These are phyloP conservation scores for Drosophila recens DNA, from an alignment of 2,888 invertebrate species.

Conservation along the genomic window DNA sequence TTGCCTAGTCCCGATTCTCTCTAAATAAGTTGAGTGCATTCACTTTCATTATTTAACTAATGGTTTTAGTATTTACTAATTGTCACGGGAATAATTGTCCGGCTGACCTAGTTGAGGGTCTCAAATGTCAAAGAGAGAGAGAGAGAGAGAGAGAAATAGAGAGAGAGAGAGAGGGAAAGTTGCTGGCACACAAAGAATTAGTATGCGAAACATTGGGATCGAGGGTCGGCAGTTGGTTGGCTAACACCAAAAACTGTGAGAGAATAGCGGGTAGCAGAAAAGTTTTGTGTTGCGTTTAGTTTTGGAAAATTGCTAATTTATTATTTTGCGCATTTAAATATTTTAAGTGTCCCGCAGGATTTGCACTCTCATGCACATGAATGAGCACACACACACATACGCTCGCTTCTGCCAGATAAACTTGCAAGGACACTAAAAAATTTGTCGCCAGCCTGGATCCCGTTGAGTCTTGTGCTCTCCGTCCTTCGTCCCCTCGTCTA, in stretches of 20 bases:
- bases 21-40: slow-evolving; percentile 7
- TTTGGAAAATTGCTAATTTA: slow-evolving; percentile 78
- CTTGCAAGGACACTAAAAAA: slow-evolving; percentile 80
- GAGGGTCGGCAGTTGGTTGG: slow-evolving; percentile 22
- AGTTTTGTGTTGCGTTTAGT: slow-evolving; percentile 62
- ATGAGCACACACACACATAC: slow-evolving; percentile 18
- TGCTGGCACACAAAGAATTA: not conserved
- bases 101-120: slow-evolving; percentile 61
- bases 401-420: slow-evolving; percentile 47
- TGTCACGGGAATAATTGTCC: slow-evolving; percentile 52
- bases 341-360: slow-evolving; percentile 80
- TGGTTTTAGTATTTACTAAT: slow-evolving; percentile 59
- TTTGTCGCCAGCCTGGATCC: slow-evolving; percentile 60
- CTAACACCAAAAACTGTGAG: slow-evolving; percentile 28
- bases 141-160: not conserved
- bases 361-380: slow-evolving; percentile 48
- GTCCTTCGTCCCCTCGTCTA: slow-evolving; percentile 8
- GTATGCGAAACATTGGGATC: slow-evolving; percentile 16
- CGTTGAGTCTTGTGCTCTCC: slow-evolving; percentile 6
- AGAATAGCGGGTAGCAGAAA: slow-evolving; percentile 20
- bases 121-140: not conserved
- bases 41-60: slow-evolving; percentile 42
- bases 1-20: not conserved
- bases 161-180: not conserved
- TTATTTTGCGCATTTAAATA: slow-evolving; percentile 83